phyloP scores from a whole-genome alignment of 2,113 vertebrate species.

The Lagenorhynchus albirostris region DNA sequence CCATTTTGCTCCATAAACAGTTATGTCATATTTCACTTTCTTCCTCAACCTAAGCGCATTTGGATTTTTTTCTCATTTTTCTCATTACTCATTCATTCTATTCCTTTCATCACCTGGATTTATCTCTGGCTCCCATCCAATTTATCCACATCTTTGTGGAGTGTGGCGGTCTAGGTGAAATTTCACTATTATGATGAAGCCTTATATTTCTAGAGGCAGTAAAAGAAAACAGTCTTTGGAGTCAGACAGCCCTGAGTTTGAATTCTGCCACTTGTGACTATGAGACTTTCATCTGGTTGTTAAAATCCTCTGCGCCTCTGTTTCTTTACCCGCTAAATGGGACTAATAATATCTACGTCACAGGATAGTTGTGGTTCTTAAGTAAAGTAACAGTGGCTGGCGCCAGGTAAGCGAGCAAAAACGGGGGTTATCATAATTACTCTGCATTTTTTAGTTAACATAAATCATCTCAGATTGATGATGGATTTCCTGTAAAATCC shows the following conservation, averaged over 20 bases:
- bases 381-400: neutral
- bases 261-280: neutral
- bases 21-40: constrained; percentile 14
- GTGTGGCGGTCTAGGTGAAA: neutral
- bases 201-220: neutral
- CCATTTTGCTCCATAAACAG: constrained; percentile 18
- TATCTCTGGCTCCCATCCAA: constrained; percentile 49
- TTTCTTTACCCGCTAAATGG: neutral
- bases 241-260: neutral
- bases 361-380: neutral
- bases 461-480: neutral
- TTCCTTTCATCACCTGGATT: constrained; percentile 51
- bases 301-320: neutral
- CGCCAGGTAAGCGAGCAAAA: neutral
- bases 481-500: neutral
- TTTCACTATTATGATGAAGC: neutral
- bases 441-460: neutral
- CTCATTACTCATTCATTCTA: neutral
- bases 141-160: neutral
- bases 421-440: neutral
- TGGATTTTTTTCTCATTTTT: constrained; percentile 49
- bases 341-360: neutral
- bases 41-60: neutral
- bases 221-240: neutral
- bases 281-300: neutral